phyloP scores from a whole-genome alignment of 2,888 invertebrate species.

The Drosophila pegasa region DNA sequence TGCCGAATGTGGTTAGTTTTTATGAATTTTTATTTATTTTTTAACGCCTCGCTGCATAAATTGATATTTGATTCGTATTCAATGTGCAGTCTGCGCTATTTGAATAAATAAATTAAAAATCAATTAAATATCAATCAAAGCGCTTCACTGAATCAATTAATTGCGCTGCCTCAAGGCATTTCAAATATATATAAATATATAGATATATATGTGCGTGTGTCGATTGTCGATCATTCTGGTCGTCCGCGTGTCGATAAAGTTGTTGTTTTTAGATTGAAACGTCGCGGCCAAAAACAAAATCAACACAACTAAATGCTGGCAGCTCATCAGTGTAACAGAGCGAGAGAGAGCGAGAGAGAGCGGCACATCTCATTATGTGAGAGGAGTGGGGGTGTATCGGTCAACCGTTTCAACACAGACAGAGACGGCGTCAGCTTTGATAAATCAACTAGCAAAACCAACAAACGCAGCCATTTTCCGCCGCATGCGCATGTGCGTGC shows the following conservation, averaged over 20 bases:
- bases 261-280: conserved; percentile 79
- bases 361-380: no score
- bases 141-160: conserved; percentile 64
- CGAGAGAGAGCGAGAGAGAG: not conserved
- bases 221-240: conserved; percentile 49
- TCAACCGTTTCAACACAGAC: conserved; percentile 53
- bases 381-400: conserved; percentile 13
- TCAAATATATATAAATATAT: not conserved
- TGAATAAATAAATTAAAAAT: conserved; percentile 68
- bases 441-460: conserved; percentile 72
- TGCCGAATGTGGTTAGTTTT: conserved; percentile 43
- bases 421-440: conserved; percentile 52
- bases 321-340: not conserved
- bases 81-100: not conserved
- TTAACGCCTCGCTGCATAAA: conserved; percentile 35
- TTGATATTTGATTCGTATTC: conserved; percentile 62
- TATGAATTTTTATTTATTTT: conserved; percentile 28
- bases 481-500: conserved; percentile 37
- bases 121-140: conserved; percentile 69
- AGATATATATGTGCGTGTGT: not conserved
- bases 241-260: conserved; percentile 73
- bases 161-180: conserved; percentile 20
- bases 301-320: conserved; percentile 70
- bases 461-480: conserved; percentile 77
- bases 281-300: conserved; percentile 78